Base-by-base conservation (phyloP, 2,888 invertebrate species). In the Anarsia innoxiella region DNA sequence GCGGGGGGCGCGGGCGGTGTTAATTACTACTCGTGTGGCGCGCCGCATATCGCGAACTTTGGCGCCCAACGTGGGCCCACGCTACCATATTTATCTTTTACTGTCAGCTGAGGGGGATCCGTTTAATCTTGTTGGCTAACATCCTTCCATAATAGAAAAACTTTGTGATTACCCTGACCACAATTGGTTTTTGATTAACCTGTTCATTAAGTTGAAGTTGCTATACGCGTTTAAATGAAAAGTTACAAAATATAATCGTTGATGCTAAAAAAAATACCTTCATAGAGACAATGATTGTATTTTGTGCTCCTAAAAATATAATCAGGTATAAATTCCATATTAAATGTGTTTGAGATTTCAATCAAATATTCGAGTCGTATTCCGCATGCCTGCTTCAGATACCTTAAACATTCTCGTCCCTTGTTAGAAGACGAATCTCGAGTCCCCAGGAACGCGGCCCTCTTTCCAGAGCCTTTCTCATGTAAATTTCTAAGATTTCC, bases 1-100 rank as follows among this genome's bases (percentile, higher is more conserved):
- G 29, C 36, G 40, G 37, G 37, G 36, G 31, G 31, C 36, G 32
- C 31, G 37, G 49, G 47, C 65, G 72, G 73, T 78, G 82, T 82
- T 83, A 82, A 84, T 84, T 80, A 82, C 82, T 76, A 75, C 76
- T 80, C 77, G 71, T 75, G 79, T 64, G 82, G 80, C 71, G 61
- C 58, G 64, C 80, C 83, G 69, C 83, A 83, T 73, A 80, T 80
- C 82, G 74, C 71, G 65, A 80, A 83, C 75, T 83, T 80, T 78
- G 72, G 71, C 78, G 72, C 74, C 73, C 71, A 61, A 67, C 68
- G 65, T 59, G 66, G 59, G 58, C 55, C 65, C 55, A 56, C 49
- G 50, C 59, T 63, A 60, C 63, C 60, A 57, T 73, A 74, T 76
- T 76, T 78, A 75, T 77, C 70, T 74, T 75, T 70, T 68, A 66